phyloP scores from a whole-genome alignment of 2,113 vertebrate genomes.

The Embiotoca jacksoni region DNA sequence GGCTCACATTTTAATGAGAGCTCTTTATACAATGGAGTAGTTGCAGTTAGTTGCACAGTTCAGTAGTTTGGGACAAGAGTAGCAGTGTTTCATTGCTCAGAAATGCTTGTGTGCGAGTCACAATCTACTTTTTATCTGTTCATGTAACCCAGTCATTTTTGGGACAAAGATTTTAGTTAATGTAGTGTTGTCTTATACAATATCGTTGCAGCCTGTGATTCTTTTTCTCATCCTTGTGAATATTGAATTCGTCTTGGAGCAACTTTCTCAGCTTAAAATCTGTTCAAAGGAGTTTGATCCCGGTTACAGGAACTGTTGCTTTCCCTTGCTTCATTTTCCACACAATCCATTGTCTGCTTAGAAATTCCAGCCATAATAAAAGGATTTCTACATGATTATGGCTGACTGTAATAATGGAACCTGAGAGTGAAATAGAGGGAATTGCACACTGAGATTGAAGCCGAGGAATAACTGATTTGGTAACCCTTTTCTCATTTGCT shows the following conservation, averaged over 20 bases:
- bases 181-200: neutral
- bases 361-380: slow-evolving; percentile 18
- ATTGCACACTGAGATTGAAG: neutral
- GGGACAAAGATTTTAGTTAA: neutral
- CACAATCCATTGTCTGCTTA: neutral
- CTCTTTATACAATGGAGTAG: slow-evolving; percentile 30
- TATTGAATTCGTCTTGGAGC: slow-evolving; percentile 3
- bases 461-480: slow-evolving; percentile 15
- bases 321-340: slow-evolving; percentile 5
- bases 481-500: neutral
- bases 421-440: neutral
- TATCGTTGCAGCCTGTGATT: neutral
- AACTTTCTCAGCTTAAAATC: slow-evolving; percentile 1
- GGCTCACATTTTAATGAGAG: slow-evolving; percentile 63
- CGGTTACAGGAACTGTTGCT: slow-evolving; percentile 15
- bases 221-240: neutral
- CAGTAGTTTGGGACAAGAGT: neutral
- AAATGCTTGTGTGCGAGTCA: slow-evolving; percentile 1
- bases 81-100: neutral
- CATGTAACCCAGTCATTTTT: neutral
- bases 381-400: slow-evolving; percentile 10
- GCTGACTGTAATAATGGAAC: neutral
- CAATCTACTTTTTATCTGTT: neutral
- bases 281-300: slow-evolving; percentile 13
- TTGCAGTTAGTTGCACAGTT: slow-evolving; percentile 22